Evolutionary conservation across 2,797 vertebrate genomes (phyloP).

Genomic region (Chromobotia macracanthus): DNA sequence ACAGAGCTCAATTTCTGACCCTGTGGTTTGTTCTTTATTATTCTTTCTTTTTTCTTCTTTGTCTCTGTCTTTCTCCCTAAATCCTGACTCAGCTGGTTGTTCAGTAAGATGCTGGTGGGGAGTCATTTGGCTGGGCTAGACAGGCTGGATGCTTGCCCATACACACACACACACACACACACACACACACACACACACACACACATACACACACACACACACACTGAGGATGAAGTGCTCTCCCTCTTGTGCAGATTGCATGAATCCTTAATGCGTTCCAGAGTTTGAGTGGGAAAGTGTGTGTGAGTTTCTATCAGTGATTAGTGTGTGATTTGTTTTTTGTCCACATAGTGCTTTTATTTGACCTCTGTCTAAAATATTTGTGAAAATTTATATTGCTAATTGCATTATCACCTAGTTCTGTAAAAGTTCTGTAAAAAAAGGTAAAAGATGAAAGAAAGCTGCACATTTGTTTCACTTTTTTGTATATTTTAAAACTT

Average conservation of each 20-base stretch:
- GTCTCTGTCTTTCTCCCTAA: conserved; percentile 38
- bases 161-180: no score
- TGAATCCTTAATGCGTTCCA: conserved; percentile 59
- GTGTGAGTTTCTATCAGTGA: not conserved
- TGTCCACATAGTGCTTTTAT: no score
- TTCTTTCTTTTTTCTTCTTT: conserved; percentile 5
- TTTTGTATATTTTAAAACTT: not conserved
- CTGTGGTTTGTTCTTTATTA: conserved; percentile 54
- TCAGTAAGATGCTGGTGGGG: conserved; percentile 59
- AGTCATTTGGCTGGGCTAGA: conserved; percentile 52
- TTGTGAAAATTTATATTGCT: no score
- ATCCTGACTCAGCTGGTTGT: conserved; percentile 58
- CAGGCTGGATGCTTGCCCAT: conserved; percentile 47
- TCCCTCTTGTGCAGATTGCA: conserved; percentile 49
- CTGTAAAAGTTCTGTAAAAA: not conserved
- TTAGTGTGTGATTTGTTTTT: not conserved
- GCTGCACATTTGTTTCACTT: not conserved
- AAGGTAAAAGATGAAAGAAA: not conserved
- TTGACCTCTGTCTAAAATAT: no score
- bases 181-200: no score
- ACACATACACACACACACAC: conserved; percentile 30
- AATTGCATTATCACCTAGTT: not conserved
- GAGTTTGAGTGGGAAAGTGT: conserved; percentile 37
- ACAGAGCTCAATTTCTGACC: conserved; percentile 46
- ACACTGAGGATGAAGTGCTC: conserved; percentile 21